Evolutionary conservation across 2,113 vertebrate genomes (phyloP), one percentile per base, ranked within the genome.

Genomic region (Nothoprocta perdicaria): DNA sequence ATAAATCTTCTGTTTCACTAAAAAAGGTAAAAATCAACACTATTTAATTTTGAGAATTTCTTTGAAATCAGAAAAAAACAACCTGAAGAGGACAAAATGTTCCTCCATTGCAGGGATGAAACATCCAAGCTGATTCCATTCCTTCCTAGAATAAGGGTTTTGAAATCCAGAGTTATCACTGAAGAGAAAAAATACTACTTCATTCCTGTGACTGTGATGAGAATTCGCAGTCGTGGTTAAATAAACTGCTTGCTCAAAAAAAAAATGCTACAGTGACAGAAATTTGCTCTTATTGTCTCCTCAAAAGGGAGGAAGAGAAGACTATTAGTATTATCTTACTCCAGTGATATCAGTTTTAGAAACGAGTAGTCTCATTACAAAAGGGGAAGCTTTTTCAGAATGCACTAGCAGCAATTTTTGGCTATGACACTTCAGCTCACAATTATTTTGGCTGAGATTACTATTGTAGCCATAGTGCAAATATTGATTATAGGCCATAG

Each of bases 251-350:
- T 46, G 22, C 48, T 77, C 27, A 31, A 29, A 57, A 48, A 57
- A 48, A 52, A 26, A 31, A 6, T 18, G 53, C 53, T 31, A 57
- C 53, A 57, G 53, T 57, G 53, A 80, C 43, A 77, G 68, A 77
- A 89, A 83, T 58, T 80, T 86, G 80, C 29, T 63, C 9, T 1
- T 67, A 13, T 41, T 63, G 35, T 52, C 80, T 63, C 27, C 33
- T 45, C 0, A 0, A 5, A 18, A 6, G 4, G 7, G 48, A 81
- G 73, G 7, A 18, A 6, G 4, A 6, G 55, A 81, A 63, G 9
- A 78, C 14, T 53, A 22, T 45, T 40, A 68, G 19, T 43, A n/a
- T 60, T 69, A 45, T 41, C 40, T 35, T 31, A 50, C 3, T 78
- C 21, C n/a, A 88, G 16, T n/a, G 33, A 52, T 38, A 23, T 33